phyloP scores from a whole-genome alignment of 2,888 invertebrate genomes.

The Uloborus plumipes region DNA sequence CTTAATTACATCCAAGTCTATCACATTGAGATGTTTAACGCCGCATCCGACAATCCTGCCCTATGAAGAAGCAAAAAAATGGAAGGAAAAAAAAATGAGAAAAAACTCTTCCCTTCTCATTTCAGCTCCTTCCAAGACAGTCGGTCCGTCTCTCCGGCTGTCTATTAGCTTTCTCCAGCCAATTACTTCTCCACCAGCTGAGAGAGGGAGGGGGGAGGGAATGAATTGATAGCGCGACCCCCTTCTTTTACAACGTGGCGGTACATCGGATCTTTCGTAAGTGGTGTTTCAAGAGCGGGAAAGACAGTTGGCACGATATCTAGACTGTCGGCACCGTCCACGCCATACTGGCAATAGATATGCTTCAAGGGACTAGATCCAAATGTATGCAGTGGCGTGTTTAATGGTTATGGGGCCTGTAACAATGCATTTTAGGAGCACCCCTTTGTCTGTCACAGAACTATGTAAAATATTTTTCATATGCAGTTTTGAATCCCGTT shows the following conservation, averaged over 20 bases:
- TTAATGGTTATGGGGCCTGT: too few species aligned
- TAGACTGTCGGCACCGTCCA: constrained; percentile 4
- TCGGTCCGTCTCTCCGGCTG: background rate
- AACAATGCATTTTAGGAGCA: too few species aligned
- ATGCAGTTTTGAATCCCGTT: too few species aligned
- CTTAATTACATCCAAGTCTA: background rate
- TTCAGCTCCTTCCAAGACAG: background rate
- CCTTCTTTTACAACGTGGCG: constrained; percentile 9
- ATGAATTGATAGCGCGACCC: constrained; percentile 6
- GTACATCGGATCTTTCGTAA: constrained; percentile 9
- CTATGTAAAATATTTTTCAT: too few species aligned
- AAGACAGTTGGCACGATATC: constrained; percentile 28
- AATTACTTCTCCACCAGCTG: constrained; percentile 6
- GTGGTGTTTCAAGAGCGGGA: constrained; percentile 22
- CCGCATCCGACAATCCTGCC: background rate
- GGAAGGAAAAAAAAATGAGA: constrained; percentile 2
- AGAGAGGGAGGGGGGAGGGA: constrained; percentile 5
- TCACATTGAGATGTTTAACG: background rate
- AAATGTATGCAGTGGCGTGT: too few species aligned
- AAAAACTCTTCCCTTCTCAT: constrained; percentile 19
- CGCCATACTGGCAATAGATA: background rate
- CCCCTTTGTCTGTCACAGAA: too few species aligned
- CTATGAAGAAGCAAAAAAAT: background rate
- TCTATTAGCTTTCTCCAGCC: constrained; percentile 52
- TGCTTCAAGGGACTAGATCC: too few species aligned